Conservation (phyloP, 37 sponge, comb jelly and placozoan species). For the Lycopodina hypogea region DNA sequence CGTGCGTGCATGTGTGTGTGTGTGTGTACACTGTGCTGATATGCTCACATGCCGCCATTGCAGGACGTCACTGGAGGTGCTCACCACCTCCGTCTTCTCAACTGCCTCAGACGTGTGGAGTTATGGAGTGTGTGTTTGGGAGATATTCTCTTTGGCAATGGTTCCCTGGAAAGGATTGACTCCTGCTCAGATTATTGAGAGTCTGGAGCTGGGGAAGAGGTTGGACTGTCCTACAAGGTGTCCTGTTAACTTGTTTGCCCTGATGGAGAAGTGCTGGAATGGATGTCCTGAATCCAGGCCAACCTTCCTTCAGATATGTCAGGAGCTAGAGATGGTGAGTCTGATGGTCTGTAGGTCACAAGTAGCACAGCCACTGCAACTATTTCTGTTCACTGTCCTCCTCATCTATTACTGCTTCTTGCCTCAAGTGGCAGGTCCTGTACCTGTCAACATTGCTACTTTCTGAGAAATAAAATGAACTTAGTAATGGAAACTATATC, state of each 20-base stretch:
- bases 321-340: slow-evolving; percentile 31
- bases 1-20: slow-evolving; percentile 12
- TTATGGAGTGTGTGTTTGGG: slow-evolving; percentile 70
- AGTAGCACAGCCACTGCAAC: not conserved
- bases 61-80: slow-evolving; percentile 64
- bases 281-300: slow-evolving; percentile 37
- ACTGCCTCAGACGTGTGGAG: slow-evolving; percentile 78
- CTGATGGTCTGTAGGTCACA: too few relatives aligned
- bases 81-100: slow-evolving; percentile 53
- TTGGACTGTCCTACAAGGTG: slow-evolving; percentile 39
- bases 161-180: slow-evolving; percentile 55
- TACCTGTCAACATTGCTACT: too few relatives aligned
- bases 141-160: slow-evolving; percentile 59
- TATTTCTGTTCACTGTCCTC: too few relatives aligned
- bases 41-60: too few relatives aligned
- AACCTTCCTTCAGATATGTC: slow-evolving; percentile 19
- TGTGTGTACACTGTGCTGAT: not conserved
- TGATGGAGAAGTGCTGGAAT: slow-evolving; percentile 53
- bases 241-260: slow-evolving; percentile 22
- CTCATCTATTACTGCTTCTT: too few relatives aligned
- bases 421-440: too few relatives aligned
- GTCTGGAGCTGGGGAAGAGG: slow-evolving; percentile 26
- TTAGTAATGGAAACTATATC: too few relatives aligned
- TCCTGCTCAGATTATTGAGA: slow-evolving; percentile 39
- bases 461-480: too few relatives aligned